These are phyloP conservation scores for Silurus meridionalis DNA, from an alignment of 2,113 vertebrate genomes.

Conservation along the genomic window DNA sequence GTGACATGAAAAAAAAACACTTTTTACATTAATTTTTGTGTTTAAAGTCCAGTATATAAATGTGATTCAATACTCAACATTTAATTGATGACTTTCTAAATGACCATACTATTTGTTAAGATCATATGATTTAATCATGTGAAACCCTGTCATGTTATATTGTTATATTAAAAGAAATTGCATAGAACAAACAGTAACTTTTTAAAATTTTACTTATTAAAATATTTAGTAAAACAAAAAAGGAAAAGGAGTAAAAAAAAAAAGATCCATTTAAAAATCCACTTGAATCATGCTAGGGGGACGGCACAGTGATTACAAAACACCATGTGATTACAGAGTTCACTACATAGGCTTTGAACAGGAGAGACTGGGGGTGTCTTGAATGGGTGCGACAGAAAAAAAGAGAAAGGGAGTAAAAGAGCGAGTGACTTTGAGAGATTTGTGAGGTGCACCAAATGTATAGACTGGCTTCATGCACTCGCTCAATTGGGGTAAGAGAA, in stretches of 20 bases:
- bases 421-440: neutral
- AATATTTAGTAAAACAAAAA: neutral
- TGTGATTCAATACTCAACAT: neutral
- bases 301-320: neutral
- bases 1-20: neutral
- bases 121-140: neutral
- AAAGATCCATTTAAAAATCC: neutral
- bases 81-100: neutral
- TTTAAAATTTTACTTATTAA: neutral
- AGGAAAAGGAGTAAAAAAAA: neutral
- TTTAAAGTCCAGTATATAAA: neutral
- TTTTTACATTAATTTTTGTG: neutral
- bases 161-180: neutral
- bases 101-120: neutral
- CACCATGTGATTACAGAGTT: constrained; percentile 34
- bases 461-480: neutral
- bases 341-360: constrained; percentile 22
- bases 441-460: neutral
- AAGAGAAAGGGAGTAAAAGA: neutral
- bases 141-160: too few species aligned
- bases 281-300: neutral
- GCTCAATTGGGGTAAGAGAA: constrained; percentile 60
- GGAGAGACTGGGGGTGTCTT: neutral
- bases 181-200: neutral
- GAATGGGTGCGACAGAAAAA: neutral